Base-by-base conservation (phyloP, 2,113 vertebrate genomes). In the Brachypodius melanocephalos region DNA sequence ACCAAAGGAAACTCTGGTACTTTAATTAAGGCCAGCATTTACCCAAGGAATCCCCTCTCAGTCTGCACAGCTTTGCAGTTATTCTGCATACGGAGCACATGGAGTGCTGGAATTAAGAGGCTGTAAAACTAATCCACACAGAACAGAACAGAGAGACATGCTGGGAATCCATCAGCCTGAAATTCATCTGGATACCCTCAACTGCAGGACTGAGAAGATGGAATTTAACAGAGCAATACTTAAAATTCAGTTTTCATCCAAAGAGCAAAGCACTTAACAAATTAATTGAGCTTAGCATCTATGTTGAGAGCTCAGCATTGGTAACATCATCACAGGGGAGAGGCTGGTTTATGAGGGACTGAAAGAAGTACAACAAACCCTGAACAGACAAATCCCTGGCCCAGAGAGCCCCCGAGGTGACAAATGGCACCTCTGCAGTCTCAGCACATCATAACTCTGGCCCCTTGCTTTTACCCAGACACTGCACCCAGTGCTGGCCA, bases 221-320 rank as follows among this genome's bases (percentile, higher is more conserved):
- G n/a, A 82, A 79, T 91, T 88, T 31, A 66, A 82, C 77, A 87
- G 73, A 93, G 81, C 62, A 95, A 76, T 68, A 89, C 69, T 94
- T 95, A 88, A 91, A 89, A 88, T 93, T 68, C 78, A 73, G 82
- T 68, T 97, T 88, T 90, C 67, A 77, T 91, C 58, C 14, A 3
- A 59, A 72, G 40, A 95, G 57, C 52, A 72, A 85, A 94, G 67
- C 82, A 90, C 74, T 94, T 90, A 88, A 85, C 77, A 93, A 94
- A 95, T 79, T 88, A 94, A 95, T 93, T 90, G 92, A 91, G 85
- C 78, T 88, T 65, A 90, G 79, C 74, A 79, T 31, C 66, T 85
- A 57, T 21, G 49, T 67, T 75, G 88, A 89, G 93, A 89, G 71
- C 82, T 88, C 77, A 91, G 87, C 74, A 45, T 54, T 42, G 36